phyloP scores from a whole-genome alignment of 2,888 invertebrate genomes.

The Ochropleura plecta region DNA sequence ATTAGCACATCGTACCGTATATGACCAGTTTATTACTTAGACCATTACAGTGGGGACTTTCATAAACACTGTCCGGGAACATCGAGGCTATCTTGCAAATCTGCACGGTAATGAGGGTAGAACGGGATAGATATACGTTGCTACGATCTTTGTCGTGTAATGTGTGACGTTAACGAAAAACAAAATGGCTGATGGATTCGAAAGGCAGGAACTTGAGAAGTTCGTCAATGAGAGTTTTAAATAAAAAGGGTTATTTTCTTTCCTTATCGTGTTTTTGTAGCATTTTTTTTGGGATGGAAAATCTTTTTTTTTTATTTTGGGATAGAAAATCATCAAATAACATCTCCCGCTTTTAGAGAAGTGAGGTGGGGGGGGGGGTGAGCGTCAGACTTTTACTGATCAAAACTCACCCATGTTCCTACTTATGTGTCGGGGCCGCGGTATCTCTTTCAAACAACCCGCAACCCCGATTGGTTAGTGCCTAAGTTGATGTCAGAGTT shows the following conservation, averaged over 20 bases:
- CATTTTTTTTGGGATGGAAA: no score
- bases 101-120: constrained; percentile 72
- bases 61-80: constrained; percentile 72
- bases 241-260: not conserved
- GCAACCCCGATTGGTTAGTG: no score
- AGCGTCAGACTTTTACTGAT: no score
- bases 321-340: no score
- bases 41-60: constrained; percentile 69
- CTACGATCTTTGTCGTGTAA: constrained; percentile 49
- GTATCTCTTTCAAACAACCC: no score
- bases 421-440: no score
- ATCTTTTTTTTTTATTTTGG: no score
- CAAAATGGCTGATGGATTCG: constrained; percentile 29
- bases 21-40: constrained; percentile 70
- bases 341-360: no score
- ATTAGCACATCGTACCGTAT: constrained; percentile 52
- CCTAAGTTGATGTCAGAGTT: no score
- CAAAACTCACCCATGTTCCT: no score
- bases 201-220: constrained; percentile 16
- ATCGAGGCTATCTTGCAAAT: constrained; percentile 73
- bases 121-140: constrained; percentile 67
- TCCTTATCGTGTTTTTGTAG: no score
- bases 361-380: no score
- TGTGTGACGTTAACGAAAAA: constrained; percentile 47
- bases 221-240: constrained; percentile 12